Base-by-base conservation (phyloP, 1,140 invertebrate species). In the Nylanderia fulva region DNA sequence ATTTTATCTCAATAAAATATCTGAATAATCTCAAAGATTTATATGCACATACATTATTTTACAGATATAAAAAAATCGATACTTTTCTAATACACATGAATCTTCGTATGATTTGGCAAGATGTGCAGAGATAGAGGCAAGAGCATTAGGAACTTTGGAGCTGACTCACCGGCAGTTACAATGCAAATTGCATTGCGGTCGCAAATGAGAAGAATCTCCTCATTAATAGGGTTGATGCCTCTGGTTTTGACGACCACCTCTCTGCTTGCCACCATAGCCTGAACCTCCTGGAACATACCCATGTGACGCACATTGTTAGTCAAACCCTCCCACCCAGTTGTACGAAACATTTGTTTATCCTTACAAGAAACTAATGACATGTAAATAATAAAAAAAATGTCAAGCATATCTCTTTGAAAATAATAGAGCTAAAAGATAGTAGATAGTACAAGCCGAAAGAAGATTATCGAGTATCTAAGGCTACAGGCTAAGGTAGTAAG, bases 161-260 rank as follows among this genome's bases (percentile, higher is more conserved):
- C 89, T 92, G 88, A 95, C 94, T 95, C 93, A 95, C 94, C 94
- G 93, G 93, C 91, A 92, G 90, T 94, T 93, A 94, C 92, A 94
- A 95, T 92, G 93, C 93, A 85, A 93, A 91, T 91, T 88, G 91
- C 93, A 94, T 93, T 93, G 92, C 86, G 85, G 92, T 92, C 93
- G 92, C 90, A 94, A 92, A 90, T 91, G 92, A 93, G 90, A 89
- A 91, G 39, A 13, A 8, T 72, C 36, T 92, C 93, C 91, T 93
- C 92, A 91, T 95, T 96, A 97, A 95, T 97, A 97, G 91, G 97
- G 97, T 95, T 97, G 96, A 95, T 97, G 96, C 96, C 97, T 96
- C 95, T 97, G 96, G 94, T 96, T 96, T 93, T 96, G 95, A 92
- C 96, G 96, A 90, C 96, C 96, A 93, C 96, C 95, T 93, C 95